A percentile compares a stretch with the other conserved stretches of the same genome.
phyloP scores from a whole-genome alignment of 2,888 invertebrate species.

The Itoplectis maculator region DNA sequence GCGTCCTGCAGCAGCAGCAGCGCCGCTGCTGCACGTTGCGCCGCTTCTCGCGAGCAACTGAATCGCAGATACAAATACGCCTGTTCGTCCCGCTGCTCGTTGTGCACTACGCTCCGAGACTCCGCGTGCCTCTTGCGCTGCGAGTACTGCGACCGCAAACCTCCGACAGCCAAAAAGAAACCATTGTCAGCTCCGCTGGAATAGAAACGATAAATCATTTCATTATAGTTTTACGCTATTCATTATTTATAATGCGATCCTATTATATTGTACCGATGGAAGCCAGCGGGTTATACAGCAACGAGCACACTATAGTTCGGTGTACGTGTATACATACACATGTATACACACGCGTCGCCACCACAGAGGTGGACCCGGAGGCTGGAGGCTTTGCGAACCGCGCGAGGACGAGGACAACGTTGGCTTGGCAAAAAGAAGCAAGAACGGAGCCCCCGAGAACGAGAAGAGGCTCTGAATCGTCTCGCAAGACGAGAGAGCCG shows the following conservation, averaged over 20 bases:
- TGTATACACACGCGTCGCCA: background rate
- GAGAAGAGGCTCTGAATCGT: slow-evolving; percentile 10
- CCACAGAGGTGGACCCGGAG: slow-evolving; percentile 10
- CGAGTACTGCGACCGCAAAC: slow-evolving; percentile 32
- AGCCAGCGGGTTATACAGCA: background rate
- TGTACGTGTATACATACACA: background rate
- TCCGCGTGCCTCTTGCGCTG: too few species aligned
- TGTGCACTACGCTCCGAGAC: slow-evolving; percentile 7
- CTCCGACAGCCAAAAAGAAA: slow-evolving; percentile 65
- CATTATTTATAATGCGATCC: slow-evolving; percentile 76
- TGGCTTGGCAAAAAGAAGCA: background rate
- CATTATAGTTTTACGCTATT: slow-evolving; percentile 75
- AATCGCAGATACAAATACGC: slow-evolving; percentile 30
- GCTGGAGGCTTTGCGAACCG: slow-evolving; percentile 2
- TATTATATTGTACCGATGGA: slow-evolving; percentile 69
- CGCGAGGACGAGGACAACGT: slow-evolving; percentile 14
- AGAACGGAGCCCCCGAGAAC: background rate
- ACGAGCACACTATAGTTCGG: background rate
- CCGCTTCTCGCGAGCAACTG: slow-evolving; percentile 36
- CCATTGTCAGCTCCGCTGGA: slow-evolving; percentile 74
- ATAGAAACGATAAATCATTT: slow-evolving; percentile 77
- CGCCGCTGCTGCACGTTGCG: slow-evolving; percentile 31
- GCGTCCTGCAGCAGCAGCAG: too few species aligned
- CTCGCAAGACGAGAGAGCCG: background rate
- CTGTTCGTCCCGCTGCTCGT: slow-evolving; percentile 15